Evolutionary conservation across 1,140 invertebrate species (phyloP).

Genomic region (Melanaphis sacchari): DNA sequence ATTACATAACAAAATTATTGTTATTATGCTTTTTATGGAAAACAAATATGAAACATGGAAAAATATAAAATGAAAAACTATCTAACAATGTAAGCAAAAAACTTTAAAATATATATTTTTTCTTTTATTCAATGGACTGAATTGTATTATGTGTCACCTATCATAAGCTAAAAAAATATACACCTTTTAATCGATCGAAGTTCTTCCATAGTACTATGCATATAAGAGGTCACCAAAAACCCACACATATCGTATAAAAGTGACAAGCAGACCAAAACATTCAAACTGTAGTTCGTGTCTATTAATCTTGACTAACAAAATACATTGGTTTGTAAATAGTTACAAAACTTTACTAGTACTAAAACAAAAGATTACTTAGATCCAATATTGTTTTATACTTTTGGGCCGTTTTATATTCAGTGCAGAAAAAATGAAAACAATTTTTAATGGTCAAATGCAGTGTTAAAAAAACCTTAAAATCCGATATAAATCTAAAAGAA

Average conservation of each 20-base stretch:
- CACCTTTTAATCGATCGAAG: not conserved
- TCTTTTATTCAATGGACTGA: not conserved
- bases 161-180: not conserved
- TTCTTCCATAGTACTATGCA: not conserved
- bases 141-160: not conserved
- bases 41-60: not conserved
- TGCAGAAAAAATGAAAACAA: not conserved
- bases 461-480: not conserved
- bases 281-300: not conserved
- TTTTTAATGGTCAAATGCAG: not conserved
- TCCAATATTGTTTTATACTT: not conserved
- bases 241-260: not conserved
- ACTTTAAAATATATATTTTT: not conserved
- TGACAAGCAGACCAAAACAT: constrained; percentile 1
- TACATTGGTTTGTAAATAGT: not conserved
- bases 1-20: not conserved
- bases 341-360: not conserved
- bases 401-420: not conserved
- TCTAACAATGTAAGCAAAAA: not conserved
- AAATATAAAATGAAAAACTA: not conserved
- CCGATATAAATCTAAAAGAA: not conserved
- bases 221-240: not conserved
- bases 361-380: not conserved
- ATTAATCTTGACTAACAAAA: constrained; percentile 10
- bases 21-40: not conserved